These are phyloP conservation scores for Ferdinandea cuprea DNA, from an alignment of 2,888 invertebrate genomes.

Conservation along the genomic window DNA sequence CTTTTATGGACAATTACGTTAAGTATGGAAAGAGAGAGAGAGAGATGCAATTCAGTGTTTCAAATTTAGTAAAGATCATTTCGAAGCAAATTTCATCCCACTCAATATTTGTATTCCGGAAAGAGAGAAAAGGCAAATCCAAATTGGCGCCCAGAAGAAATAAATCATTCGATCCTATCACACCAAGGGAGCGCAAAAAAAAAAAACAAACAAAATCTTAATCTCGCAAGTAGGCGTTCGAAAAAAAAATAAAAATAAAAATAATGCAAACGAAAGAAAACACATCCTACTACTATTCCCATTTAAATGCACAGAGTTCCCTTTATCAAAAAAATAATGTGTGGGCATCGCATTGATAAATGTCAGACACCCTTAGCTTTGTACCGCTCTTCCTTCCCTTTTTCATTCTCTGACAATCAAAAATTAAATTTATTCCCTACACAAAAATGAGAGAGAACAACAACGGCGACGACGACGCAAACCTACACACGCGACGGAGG, in stretches of 20 bases:
- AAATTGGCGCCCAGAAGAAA: not conserved
- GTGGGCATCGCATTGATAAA: constrained; percentile 60
- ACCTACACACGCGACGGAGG: constrained; percentile 62
- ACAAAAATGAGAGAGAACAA: constrained; percentile 39
- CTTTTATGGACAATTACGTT: constrained; percentile 43
- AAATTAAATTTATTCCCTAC: constrained; percentile 49
- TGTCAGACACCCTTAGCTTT: constrained; percentile 59
- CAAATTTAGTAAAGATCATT: too few species aligned
- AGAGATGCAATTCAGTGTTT: too few species aligned
- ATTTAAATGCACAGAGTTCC: constrained; percentile 27
- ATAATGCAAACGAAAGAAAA: constrained; percentile 22
- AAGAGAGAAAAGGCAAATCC: not conserved
- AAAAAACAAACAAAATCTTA: constrained; percentile 3
- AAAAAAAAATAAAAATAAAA: too few species aligned
- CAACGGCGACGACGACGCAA: constrained; percentile 35
- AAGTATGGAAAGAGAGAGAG: too few species aligned
- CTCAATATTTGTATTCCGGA: too few species aligned
- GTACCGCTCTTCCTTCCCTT: constrained; percentile 39
- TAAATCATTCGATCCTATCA: constrained; percentile 1
- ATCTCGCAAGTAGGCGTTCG: constrained; percentile 37
- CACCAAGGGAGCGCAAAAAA: constrained; percentile 2
- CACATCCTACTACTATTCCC: constrained; percentile 21
- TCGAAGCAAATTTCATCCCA: too few species aligned
- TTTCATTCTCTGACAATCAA: constrained; percentile 48
- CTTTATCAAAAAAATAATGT: constrained; percentile 27